Evolutionary conservation across 2,113 vertebrate genomes (phyloP).

Genomic region (Hucho hucho): DNA sequence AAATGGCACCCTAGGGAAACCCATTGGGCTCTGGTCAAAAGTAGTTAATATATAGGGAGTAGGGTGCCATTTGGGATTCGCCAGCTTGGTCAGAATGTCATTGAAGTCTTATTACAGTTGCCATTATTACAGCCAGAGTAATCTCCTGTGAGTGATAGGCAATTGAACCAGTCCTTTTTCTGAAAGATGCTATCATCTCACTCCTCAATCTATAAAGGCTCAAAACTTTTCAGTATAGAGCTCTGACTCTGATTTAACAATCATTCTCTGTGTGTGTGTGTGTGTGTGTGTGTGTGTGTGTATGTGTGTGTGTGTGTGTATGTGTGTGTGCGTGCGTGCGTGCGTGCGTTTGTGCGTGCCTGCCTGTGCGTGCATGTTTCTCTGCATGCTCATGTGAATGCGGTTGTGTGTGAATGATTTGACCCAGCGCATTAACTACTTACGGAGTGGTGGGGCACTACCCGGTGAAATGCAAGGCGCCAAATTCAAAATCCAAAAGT

Average conservation of each 20-base stretch:
- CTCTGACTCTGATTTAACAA: too few relatives aligned
- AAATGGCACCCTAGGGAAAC: too few relatives aligned
- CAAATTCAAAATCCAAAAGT: too few relatives aligned
- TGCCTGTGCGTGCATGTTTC: too few relatives aligned
- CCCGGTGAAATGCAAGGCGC: too few relatives aligned
- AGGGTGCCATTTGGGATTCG: background rate
- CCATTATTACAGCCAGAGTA: conserved; percentile 44
- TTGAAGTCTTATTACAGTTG: conserved; percentile 33
- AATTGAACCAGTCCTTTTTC: conserved; percentile 42
- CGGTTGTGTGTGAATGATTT: background rate
- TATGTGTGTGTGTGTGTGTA: too few relatives aligned
- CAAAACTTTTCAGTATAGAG: too few relatives aligned
- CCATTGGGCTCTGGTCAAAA: too few relatives aligned
- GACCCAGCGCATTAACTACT: background rate
- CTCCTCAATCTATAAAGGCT: conserved; percentile 22
- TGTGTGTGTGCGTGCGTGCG: too few relatives aligned
- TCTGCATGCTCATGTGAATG: background rate
- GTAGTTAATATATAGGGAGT: too few relatives aligned
- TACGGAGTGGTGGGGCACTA: too few relatives aligned
- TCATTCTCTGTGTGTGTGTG: too few relatives aligned
- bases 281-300: background rate
- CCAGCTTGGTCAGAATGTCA: conserved; percentile 35
- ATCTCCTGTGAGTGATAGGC: conserved; percentile 47
- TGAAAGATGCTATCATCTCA: conserved; percentile 35
- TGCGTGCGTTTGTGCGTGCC: background rate